Conservation (phyloP, 2,888 invertebrate species). For the Gandaritis pyraliata region DNA sequence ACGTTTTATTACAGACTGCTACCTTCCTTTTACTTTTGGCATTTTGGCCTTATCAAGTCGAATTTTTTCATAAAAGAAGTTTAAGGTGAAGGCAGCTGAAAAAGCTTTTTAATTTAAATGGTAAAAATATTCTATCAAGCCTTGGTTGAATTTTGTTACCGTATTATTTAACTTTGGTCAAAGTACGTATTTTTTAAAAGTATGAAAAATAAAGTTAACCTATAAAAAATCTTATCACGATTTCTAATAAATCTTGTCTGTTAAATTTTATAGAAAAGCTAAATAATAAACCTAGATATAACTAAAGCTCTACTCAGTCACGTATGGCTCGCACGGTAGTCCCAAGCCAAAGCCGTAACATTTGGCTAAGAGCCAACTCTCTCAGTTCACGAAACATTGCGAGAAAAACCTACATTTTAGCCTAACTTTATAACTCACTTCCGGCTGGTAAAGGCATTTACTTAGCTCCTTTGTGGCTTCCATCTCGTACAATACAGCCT, state of each 20-base stretch:
- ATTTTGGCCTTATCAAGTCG: constrained; percentile 29
- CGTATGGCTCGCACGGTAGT: constrained; percentile 37
- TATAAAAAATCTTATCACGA: too few species aligned
- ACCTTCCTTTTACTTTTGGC: constrained; percentile 43
- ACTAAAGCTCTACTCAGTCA: constrained; percentile 38
- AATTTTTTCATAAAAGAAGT: constrained; percentile 18
- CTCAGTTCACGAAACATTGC: constrained; percentile 48
- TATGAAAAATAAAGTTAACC: too few species aligned
- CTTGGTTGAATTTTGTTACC: too few species aligned
- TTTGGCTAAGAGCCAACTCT: constrained; percentile 57
- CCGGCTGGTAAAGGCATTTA: constrained; percentile 27
- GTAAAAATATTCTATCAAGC: neutral
- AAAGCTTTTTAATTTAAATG: constrained; percentile 6
- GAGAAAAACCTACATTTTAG: constrained; percentile 38
- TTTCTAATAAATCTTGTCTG: too few species aligned
- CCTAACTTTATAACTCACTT: constrained; percentile 28
- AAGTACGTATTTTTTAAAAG: too few species aligned
- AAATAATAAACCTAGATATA: neutral
- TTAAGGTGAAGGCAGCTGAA: neutral
- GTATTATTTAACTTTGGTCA: too few species aligned
- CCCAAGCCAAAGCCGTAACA: constrained; percentile 46
- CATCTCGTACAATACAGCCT: constrained; percentile 21
- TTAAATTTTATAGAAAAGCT: neutral
- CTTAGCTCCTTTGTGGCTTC: constrained; percentile 17
- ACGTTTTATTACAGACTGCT: constrained; percentile 56